Base-by-base conservation (phyloP, 2,888 invertebrate genomes). In the Plagiodera versicolora region DNA sequence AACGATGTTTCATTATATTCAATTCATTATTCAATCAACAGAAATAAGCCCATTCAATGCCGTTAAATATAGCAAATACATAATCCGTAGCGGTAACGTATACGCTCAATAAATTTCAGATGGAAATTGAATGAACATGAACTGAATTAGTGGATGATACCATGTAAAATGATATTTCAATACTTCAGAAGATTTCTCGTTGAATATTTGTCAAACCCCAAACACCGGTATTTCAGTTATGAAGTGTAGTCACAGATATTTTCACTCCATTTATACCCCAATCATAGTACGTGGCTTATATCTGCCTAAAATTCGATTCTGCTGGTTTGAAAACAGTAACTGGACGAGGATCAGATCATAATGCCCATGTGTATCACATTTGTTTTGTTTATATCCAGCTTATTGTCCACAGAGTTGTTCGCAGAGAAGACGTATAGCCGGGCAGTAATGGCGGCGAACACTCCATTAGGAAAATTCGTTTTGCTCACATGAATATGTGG, bases 61-160 rank as follows among this genome's bases (percentile, higher is more conserved):
- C 39, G 14, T 39, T 39, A 39, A 39, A 39, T 39, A 39, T 39
- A 14, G 39, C 14, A n/a, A 39, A 39, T 1, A 14, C 39, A 14
- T 39, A 39, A 39, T 39, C 39, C 39, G 10, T 8, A 11, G 6
- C 10, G 10, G 32, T 32, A 32, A 32, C 32, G 32, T 9, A 11
- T 11, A 32, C 11, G 11, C 11, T 11, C 8, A 32, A 11, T 14
- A 3, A 11, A 39, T 39, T n/a, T 8, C 11, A 14, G 14, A 53
- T 53, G 20, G 17, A 17, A 53, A 53, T 53, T 24, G n/a, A 47
- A 35, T 14, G 39, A 56, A 56, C 49, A 44, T 48, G 24, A 56
- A 56, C 44, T 56, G 49, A 56, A 56, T 56, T 44, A 56, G 24
- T 39, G 11, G 32, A 35, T 35, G 24, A 3, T 48, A 46, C 24